Percentiles rank a stretch among this genome's conserved stretches.
These are phyloP conservation scores for Embidobia sp. DNA, from an alignment of 2,888 invertebrate species.

Conservation along the genomic window DNA sequence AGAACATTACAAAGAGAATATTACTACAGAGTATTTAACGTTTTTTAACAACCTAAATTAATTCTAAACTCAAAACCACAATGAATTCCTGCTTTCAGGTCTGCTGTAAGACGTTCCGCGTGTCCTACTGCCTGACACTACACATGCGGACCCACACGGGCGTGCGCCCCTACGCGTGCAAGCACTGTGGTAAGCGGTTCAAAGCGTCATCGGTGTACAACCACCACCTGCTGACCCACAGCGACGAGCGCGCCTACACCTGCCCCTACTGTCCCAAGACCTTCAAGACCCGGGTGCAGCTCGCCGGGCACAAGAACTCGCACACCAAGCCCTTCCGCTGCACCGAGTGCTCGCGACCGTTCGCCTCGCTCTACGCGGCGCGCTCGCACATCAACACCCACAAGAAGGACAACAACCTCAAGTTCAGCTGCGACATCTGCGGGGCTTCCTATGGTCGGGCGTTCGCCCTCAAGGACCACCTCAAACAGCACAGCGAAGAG, in stretches of 20 bases:
- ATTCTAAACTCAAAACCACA: too few species aligned
- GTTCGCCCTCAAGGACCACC: slow-evolving; percentile 88
- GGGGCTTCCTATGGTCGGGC: slow-evolving; percentile 90
- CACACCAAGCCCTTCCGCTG: slow-evolving; percentile 91
- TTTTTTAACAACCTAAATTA: too few species aligned
- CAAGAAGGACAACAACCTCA: slow-evolving; percentile 86
- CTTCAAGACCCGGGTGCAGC: slow-evolving; percentile 90
- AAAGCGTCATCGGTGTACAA: slow-evolving; percentile 91
- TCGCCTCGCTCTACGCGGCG: slow-evolving; percentile 90
- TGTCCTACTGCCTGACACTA: slow-evolving; percentile 89
- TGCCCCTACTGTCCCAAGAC: slow-evolving; percentile 90
- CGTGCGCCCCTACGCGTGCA: slow-evolving; percentile 88
- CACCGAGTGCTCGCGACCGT: slow-evolving; percentile 87
- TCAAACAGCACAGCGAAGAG: slow-evolving; percentile 85
- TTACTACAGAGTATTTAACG: too few species aligned
- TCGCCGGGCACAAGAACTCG: slow-evolving; percentile 90
- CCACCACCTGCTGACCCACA: slow-evolving; percentile 89
- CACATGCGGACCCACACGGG: slow-evolving; percentile 92
- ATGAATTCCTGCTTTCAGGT: slow-evolving; percentile 82
- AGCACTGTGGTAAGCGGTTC: slow-evolving; percentile 88
- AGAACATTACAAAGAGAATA: too few species aligned
- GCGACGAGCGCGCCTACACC: slow-evolving; percentile 88
- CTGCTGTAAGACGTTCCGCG: slow-evolving; percentile 90
- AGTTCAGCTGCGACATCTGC: slow-evolving; percentile 87
- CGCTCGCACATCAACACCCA: slow-evolving; percentile 90